Evolutionary conservation across 1,140 invertebrate species (phyloP), one percentile per base, ranked within the genome.

Genomic region (Holcopasites calliopsidis): DNA sequence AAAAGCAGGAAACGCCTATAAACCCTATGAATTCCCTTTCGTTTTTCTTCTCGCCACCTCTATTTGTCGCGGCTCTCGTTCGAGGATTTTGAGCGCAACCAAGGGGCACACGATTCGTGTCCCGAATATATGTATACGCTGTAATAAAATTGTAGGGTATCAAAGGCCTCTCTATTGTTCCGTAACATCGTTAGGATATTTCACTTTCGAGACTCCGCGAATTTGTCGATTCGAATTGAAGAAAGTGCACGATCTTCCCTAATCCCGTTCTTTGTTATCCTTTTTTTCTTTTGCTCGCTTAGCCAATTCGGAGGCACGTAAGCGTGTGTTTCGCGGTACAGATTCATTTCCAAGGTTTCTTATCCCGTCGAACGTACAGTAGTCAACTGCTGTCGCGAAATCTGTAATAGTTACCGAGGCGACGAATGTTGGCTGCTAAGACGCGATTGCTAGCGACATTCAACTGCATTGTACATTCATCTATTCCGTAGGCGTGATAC

Each of bases 1-100:
- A 33, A 49, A 71, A 71, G 55, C 61, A 49, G 69, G 40, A 61
- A 40, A 61, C 69, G 57, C 31, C 18, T n/a, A n/a, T n/a, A n/a
- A n/a, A n/a, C n/a, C n/a, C n/a, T 21, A 44, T 6, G 26, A 42
- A 18, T 31, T 68, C 33, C 23, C n/a, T 50, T n/a, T 7, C 18
- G 10, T 50, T 50, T 23, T 49, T 8, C 21, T 8, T 21, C 40
- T 47, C 35, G 33, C 16, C 21, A 33, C 42, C 4, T 23, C n/a
- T 33, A n/a, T 64, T 1, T n/a, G n/a, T n/a, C 18, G 13, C n/a
- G 13, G 13, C n/a, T 35, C 31, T 23, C 44, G 28, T 49, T 31
- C 44, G 31, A 33, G 62, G 31, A n/a, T 33, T 11, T 64, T 47
- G 10, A 44, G 18, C 26, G 10, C 10, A 26, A 62, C 28, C 40